Conservation (phyloP, 2,888 invertebrate genomes). For the Brachylomia viminalis region DNA sequence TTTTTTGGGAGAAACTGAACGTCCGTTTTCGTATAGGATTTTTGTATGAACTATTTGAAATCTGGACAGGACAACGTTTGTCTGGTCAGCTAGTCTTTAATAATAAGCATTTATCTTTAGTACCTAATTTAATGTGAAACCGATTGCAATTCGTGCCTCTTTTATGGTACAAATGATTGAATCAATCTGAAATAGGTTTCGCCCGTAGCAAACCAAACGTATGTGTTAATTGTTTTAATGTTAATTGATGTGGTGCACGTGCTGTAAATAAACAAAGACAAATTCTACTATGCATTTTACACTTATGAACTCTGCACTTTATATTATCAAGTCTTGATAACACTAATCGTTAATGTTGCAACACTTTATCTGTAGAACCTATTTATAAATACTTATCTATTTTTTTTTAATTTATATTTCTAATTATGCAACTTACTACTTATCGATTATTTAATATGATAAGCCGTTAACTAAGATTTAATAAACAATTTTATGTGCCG, state of each 20-base stretch:
- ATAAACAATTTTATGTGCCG: constrained; percentile 23
- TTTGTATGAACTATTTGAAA: too few relatives aligned
- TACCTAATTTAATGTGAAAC: not conserved
- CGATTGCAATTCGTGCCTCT: constrained; percentile 11
- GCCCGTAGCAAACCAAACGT: constrained; percentile 11
- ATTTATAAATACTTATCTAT: too few relatives aligned
- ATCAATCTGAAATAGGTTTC: constrained; percentile 32
- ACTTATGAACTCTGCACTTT: constrained; percentile 28
- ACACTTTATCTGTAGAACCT: constrained; percentile 8
- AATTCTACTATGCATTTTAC: constrained; percentile 18
- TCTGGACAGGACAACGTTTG: too few relatives aligned
- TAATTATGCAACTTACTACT: constrained; percentile 29
- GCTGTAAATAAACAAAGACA: constrained; percentile 50
- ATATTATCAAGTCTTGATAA: constrained; percentile 31
- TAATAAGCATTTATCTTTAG: not conserved
- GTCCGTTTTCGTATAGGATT: too few relatives aligned
- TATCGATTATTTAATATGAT: constrained; percentile 18
- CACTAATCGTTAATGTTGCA: constrained; percentile 21
- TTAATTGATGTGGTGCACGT: constrained; percentile 43
- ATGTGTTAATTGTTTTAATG: constrained; percentile 44
- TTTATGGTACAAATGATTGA: constrained; percentile 18
- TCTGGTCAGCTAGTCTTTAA: not conserved
- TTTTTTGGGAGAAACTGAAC: too few relatives aligned
- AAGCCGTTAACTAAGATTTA: constrained; percentile 10
- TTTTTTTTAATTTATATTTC: too few relatives aligned